Conservation (phyloP, 2,797 vertebrate species). For the Lagodon rhomboides region DNA sequence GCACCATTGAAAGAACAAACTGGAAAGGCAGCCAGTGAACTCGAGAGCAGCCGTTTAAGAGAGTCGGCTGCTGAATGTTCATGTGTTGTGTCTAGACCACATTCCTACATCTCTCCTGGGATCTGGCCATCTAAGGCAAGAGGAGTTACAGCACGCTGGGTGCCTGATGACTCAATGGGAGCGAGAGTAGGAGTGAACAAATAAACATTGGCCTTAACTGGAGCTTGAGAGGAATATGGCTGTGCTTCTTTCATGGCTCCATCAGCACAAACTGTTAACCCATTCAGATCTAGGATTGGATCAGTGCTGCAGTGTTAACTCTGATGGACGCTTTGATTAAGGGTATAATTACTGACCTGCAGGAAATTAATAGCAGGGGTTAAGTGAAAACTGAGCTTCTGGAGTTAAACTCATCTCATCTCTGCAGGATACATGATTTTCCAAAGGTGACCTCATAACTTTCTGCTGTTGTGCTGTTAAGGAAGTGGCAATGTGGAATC, state of each 20-base stretch:
- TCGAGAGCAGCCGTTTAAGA: constrained; percentile 23
- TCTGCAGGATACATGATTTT: constrained; percentile 1
- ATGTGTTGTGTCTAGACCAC: constrained; percentile 81
- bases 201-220: constrained; percentile 82
- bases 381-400: constrained; percentile 10
- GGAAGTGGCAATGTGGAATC: constrained; percentile 25
- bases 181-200: constrained; percentile 76
- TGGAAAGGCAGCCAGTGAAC: constrained; percentile 8
- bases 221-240: constrained; percentile 69
- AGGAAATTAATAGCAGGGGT: constrained; percentile 3
- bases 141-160: constrained; percentile 70
- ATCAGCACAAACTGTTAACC: constrained; percentile 65
- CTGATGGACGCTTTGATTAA: constrained; percentile 2
- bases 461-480: constrained; percentile 20
- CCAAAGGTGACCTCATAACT: constrained; percentile 12
- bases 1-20: constrained; percentile 46
- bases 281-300: constrained; percentile 44
- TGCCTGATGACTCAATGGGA: constrained; percentile 75
- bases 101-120: constrained; percentile 81
- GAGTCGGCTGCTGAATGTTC: constrained; percentile 55
- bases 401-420: constrained; percentile 11
- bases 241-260: constrained; percentile 58
- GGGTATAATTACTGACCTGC: constrained; percentile 12
- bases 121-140: constrained; percentile 85
- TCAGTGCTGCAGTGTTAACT: constrained; percentile 41